These are phyloP conservation scores for Pitta sordida DNA, from an alignment of 2,113 vertebrate species.

Conservation along the genomic window DNA sequence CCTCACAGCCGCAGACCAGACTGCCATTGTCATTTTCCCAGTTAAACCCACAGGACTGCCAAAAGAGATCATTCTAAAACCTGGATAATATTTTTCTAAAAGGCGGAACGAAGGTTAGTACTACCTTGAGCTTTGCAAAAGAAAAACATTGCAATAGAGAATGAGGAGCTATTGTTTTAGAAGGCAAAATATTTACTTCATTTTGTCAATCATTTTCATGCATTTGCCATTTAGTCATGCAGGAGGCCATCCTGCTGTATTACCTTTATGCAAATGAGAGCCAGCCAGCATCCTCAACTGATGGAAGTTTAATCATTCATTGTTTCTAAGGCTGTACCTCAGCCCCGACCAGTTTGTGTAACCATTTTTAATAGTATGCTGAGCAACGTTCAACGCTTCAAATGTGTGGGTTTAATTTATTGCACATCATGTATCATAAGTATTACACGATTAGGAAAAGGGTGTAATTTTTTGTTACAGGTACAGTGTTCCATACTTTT, in stretches of 20 bases:
- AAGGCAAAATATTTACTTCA: neutral
- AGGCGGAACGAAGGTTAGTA: neutral
- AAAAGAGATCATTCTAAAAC: neutral
- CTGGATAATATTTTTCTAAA: neutral
- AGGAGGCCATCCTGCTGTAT: neutral
- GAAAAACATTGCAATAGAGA: neutral
- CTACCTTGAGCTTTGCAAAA: neutral
- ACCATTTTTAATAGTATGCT: neutral
- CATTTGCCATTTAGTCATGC: neutral
- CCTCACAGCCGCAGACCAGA: neutral
- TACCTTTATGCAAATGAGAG: neutral
- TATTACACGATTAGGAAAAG: neutral
- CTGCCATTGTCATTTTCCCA: neutral
- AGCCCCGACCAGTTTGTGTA: neutral
- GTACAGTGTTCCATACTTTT: neutral
- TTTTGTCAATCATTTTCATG: neutral
- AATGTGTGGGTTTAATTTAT: neutral
- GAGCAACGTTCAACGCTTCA: neutral
- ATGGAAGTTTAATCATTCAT: neutral
- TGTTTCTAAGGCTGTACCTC: neutral
- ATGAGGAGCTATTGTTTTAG: neutral
- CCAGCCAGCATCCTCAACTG: neutral
- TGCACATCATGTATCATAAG: neutral
- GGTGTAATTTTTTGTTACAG: neutral
- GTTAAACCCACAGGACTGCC: neutral